Evolutionary conservation across 1,140 invertebrate genomes (phyloP).

Genomic region (Phenacoccus solenopsis): DNA sequence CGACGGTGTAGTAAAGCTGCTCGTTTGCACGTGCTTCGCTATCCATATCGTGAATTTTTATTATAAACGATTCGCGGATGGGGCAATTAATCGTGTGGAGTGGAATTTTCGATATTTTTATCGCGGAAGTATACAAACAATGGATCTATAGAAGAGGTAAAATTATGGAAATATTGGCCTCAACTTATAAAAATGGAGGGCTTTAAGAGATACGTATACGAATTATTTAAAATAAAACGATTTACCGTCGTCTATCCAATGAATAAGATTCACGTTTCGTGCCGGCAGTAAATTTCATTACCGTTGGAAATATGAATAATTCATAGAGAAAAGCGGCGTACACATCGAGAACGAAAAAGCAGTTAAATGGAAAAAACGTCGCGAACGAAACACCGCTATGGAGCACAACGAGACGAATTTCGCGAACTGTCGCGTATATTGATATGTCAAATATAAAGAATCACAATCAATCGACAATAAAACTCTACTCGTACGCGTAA

Average conservation of each 20-base stretch:
- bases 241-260: slow-evolving; percentile 9
- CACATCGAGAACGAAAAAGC: background rate
- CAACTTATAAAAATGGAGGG: too few species aligned
- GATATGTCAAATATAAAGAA: background rate
- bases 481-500: background rate
- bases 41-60: too few species aligned
- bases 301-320: background rate
- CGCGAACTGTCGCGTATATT: background rate
- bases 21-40: too few species aligned
- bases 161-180: too few species aligned
- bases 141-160: too few species aligned
- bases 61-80: too few species aligned
- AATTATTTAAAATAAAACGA: background rate
- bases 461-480: background rate
- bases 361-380: background rate
- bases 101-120: too few species aligned
- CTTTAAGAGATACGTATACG: background rate
- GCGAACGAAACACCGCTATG: too few species aligned
- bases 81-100: too few species aligned
- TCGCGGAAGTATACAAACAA: too few species aligned
- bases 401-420: background rate
- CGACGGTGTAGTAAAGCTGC: too few species aligned
- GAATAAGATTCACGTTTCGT: slow-evolving; percentile 5
- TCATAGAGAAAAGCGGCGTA: background rate
- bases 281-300: slow-evolving; percentile 5